Conservation (phyloP, 2,797 vertebrate species). For the Linurgus olivaceus region DNA sequence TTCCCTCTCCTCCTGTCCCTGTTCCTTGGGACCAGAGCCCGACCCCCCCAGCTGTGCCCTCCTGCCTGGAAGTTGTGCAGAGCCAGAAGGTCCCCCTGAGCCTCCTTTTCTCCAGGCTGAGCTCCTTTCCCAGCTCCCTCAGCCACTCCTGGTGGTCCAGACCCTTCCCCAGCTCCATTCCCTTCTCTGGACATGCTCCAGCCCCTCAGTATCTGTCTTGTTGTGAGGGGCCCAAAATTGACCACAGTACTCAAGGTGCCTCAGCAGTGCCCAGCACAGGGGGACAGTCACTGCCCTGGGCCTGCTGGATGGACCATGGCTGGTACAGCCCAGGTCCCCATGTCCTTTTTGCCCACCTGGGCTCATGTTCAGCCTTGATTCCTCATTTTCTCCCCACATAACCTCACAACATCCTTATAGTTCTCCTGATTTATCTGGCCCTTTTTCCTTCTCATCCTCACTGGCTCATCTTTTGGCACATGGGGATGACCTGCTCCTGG, state of each 20-base stretch:
- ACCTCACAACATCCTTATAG: fast-evolving
- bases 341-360: not conserved
- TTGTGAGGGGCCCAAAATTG: not conserved
- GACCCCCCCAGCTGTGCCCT: fast-evolving
- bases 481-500: not conserved
- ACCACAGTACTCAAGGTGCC: fast-evolving
- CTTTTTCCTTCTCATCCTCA: not conserved
- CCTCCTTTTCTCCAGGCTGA: not conserved
- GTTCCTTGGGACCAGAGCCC: not conserved
- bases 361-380: not conserved
- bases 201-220: fast-evolving
- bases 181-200: fast-evolving
- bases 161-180: fast-evolving
- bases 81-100: fast-evolving
- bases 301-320: not conserved
- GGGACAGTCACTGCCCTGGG: not conserved
- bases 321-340: not conserved
- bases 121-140: not conserved
- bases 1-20: fast-evolving
- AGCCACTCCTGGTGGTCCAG: fast-evolving
- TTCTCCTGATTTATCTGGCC: not conserved
- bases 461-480: not conserved
- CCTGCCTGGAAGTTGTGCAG: not conserved
- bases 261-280: not conserved
- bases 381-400: not conserved